phyloP scores from a whole-genome alignment of 2,888 invertebrate genomes.

The Brachyopa scutellaris region DNA sequence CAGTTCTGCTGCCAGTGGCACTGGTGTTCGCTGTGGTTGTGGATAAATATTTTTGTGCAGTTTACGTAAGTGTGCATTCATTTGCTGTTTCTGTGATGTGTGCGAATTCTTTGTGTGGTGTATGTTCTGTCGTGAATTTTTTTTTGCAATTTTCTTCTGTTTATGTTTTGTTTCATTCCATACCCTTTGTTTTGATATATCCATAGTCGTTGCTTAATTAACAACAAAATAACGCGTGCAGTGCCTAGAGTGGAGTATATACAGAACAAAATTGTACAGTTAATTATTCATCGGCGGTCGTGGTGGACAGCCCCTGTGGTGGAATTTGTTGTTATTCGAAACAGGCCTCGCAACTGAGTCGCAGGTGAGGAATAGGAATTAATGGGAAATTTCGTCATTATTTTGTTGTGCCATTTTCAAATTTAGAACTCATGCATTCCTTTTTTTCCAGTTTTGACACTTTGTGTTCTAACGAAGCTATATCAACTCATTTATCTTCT shows the following conservation, averaged over 20 bases:
- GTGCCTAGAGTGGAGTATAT: slow-evolving; percentile 3
- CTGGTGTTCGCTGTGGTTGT: slow-evolving; percentile 32
- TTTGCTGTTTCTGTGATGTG: slow-evolving; percentile 16
- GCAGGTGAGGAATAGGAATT: slow-evolving; percentile 20
- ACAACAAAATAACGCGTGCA: slow-evolving; percentile 43
- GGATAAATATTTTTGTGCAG: slow-evolving; percentile 53
- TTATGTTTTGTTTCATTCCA: slow-evolving; percentile 64
- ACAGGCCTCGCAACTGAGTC: neutral
- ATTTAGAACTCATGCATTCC: no score
- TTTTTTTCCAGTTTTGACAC: neutral
- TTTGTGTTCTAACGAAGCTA: neutral
- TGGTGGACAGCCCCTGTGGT: neutral
- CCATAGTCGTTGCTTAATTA: slow-evolving; percentile 34
- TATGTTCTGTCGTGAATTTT: neutral
- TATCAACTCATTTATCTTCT: no score
- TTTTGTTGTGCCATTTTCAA: neutral
- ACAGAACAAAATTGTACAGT: slow-evolving; percentile 34
- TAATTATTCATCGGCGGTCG: slow-evolving; percentile 23
- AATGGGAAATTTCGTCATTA: neutral
- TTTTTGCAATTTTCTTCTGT: slow-evolving; percentile 39
- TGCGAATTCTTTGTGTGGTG: slow-evolving; percentile 47
- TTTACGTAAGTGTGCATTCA: slow-evolving; percentile 67
- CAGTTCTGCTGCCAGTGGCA: slow-evolving; percentile 23
- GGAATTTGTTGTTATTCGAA: slow-evolving; percentile 10
- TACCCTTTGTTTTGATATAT: slow-evolving; percentile 54